Base-by-base conservation (phyloP, 2,797 vertebrate genomes). In the Phataginus tetradactyla region DNA sequence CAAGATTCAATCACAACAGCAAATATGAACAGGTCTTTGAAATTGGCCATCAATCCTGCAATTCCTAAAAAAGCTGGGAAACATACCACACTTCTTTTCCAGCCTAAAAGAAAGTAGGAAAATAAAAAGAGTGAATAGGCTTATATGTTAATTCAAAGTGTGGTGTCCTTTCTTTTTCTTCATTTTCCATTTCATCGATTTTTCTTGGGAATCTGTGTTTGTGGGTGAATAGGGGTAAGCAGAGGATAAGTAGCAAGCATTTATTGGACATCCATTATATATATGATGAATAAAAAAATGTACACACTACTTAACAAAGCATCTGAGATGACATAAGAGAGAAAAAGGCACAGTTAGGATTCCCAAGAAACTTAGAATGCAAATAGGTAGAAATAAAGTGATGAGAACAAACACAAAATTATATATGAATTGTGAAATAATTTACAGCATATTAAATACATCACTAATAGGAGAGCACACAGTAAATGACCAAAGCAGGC, bases 181-280 rank as follows among this genome's bases (percentile, higher is more conserved):
- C 20, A 74, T 91, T 55, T 90, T 86, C 13, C 49, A n/a, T 79
- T 89, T 63, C n/a, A 10, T 29, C 81, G 45, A 64, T 90, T 96
- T 96, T 95, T 91, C 45, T 53, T 85, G 53, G 59, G 39, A 78
- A 80, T 87, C 45, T 90, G 27, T 81, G 32, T 91, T 88, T 81
- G 49, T 34, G 32, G 74, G 18, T 61, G 18, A 88, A 61, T n/a
- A 80, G 20, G 8, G 45, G n/a, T 78, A 77, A 90, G 32, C 32
- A 49, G 69, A 61, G 45, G 32, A 27, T 74, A 84, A 42, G 55
- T n/a, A 90, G 61, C 68, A 95, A 57, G 49, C 27, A 64, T 68
- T 66, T 85, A 69, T 21, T 63, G 23, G 21, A 53, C 27, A 77
- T 3, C 3, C 39, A 51, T 59, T 94, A 71, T 42, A 29, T 34